A percentile compares a stretch with the other conserved stretches of the same genome.
Evolutionary conservation across 2,797 vertebrate genomes (phyloP).

Genomic region (Kryptopterus vitreolus): DNA sequence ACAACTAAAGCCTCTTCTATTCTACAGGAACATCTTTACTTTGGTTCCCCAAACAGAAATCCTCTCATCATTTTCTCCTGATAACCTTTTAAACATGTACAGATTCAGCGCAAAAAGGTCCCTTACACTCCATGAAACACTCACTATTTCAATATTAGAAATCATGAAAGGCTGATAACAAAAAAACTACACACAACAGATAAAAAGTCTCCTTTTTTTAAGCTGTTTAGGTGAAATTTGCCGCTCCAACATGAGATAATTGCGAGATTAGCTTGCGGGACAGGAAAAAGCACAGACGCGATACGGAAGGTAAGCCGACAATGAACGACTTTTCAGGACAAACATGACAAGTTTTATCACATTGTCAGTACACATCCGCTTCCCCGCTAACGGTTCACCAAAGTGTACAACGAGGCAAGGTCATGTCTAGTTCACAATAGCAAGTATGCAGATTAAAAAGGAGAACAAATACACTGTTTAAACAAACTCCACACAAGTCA

Average conservation of each 20-base stretch:
- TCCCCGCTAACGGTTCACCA: background rate
- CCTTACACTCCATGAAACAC: no score
- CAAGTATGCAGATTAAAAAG: slow-evolving; percentile 7
- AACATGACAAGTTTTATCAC: slow-evolving; percentile 4
- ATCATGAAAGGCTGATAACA: no score
- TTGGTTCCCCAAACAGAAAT: no score
- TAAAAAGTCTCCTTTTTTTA: background rate
- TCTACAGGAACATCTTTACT: no score
- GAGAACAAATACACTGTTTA: background rate
- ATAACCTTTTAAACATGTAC: no score
- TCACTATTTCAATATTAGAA: no score
- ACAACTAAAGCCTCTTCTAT: no score
- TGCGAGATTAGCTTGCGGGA: slow-evolving; percentile 19
- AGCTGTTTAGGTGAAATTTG: no score
- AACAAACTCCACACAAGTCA: slow-evolving; percentile 4
- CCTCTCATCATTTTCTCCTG: no score
- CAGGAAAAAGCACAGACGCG: slow-evolving; percentile 16
- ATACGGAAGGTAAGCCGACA: slow-evolving; percentile 7
- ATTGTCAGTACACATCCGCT: slow-evolving; percentile 1
- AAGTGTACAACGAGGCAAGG: slow-evolving; percentile 18
- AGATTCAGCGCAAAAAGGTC: no score
- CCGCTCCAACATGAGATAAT: slow-evolving; percentile 16
- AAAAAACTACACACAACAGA: slow-evolving; percentile 17
- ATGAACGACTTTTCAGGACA: slow-evolving; percentile 11
- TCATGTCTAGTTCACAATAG: slow-evolving; percentile 18